phyloP scores from a whole-genome alignment of 2,113 vertebrate genomes.

The Mobula birostris region DNA sequence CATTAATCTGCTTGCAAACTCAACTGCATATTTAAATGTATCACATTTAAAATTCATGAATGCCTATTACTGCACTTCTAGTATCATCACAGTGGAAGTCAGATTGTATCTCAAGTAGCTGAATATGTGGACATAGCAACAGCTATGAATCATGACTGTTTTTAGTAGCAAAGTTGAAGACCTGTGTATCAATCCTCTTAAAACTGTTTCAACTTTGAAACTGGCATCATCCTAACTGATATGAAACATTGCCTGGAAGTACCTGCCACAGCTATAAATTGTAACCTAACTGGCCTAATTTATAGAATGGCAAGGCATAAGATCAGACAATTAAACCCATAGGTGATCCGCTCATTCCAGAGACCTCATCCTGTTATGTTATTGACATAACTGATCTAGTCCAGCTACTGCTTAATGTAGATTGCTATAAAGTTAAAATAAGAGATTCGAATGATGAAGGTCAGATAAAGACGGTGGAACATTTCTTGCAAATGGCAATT shows the following conservation, averaged over 20 bases:
- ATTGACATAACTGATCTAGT: not conserved
- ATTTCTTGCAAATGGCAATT: not conserved
- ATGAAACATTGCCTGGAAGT: too few relatives aligned
- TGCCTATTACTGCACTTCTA: not conserved
- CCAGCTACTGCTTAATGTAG: not conserved
- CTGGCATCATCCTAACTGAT: too few relatives aligned
- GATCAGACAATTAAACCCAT: not conserved
- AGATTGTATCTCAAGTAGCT: too few relatives aligned
- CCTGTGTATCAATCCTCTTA: too few relatives aligned
- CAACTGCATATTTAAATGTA: not conserved
- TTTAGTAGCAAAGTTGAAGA: too few relatives aligned
- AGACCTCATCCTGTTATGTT: not conserved
- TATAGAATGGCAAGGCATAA: not conserved
- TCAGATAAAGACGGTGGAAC: not conserved
- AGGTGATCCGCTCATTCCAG: not conserved
- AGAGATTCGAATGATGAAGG: not conserved
- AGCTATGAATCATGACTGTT: too few relatives aligned
- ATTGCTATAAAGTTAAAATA: not conserved
- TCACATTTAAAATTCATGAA: slow-evolving; percentile 15
- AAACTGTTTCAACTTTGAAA: too few relatives aligned
- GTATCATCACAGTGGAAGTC: not conserved
- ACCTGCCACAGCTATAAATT: not conserved
- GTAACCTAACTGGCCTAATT: too few relatives aligned
- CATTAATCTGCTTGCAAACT: not conserved
- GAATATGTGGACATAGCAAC: too few relatives aligned